Evolutionary conservation across 2,113 vertebrate species (phyloP).

Genomic region (Paraplagusia blochii): DNA sequence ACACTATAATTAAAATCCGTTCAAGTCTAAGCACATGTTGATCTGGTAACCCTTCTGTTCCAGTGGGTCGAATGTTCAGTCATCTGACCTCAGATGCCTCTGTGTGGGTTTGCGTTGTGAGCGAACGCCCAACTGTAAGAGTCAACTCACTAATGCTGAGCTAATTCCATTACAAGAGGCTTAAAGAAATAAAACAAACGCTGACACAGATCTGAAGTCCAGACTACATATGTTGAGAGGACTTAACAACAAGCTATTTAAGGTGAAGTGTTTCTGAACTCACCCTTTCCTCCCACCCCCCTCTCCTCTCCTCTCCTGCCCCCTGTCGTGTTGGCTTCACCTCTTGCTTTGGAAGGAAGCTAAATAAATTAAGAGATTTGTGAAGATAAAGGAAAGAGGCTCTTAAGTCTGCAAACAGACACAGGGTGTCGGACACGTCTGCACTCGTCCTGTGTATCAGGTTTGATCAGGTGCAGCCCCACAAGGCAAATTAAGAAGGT

Average conservation of each 20-base stretch:
- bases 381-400: constrained; percentile 67
- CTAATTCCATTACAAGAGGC: constrained; percentile 67
- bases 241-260: constrained; percentile 70
- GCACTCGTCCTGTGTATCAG: constrained; percentile 15
- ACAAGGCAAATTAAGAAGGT: constrained; percentile 3
- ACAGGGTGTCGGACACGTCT: constrained; percentile 53
- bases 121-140: constrained; percentile 46
- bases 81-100: constrained; percentile 55
- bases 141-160: constrained; percentile 54
- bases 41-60: constrained; percentile 40
- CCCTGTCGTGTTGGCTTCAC: constrained; percentile 43
- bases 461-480: constrained; percentile 7
- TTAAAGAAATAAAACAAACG: constrained; percentile 62
- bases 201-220: constrained; percentile 57
- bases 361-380: constrained; percentile 72
- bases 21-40: constrained; percentile 33
- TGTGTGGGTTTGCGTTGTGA: constrained; percentile 29
- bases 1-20: constrained; percentile 54
- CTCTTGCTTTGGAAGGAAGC: constrained; percentile 65
- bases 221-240: constrained; percentile 73
- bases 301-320: constrained; percentile 25
- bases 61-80: constrained; percentile 40
- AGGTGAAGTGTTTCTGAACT: constrained; percentile 49
- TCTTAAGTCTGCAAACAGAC: constrained; percentile 60
- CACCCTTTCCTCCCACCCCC: constrained; percentile 7